Evolutionary conservation across 2,113 vertebrate species (phyloP), one percentile per base, ranked within the genome.

Genomic region (Aspiorhynchus laticeps): DNA sequence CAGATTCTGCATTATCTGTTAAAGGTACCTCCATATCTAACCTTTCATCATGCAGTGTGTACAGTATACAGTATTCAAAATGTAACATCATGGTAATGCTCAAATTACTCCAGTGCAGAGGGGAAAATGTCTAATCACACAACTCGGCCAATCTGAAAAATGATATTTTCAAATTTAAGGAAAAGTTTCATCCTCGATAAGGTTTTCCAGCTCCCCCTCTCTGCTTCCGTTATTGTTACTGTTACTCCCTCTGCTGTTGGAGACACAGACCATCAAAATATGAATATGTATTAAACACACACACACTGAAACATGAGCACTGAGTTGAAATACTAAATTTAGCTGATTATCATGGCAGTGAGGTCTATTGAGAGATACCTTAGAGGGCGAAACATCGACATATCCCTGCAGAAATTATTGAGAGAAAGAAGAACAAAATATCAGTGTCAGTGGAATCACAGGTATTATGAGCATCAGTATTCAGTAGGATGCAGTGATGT

Each of bases 171-270:
- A 43, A n/a, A 11, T 59, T 89, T 92, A 87, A 73, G 87, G 38
- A 56, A 90, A 89, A 1, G 93, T 11, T 10, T 95, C 94, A 14
- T 93, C 95, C 90, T 95, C 94, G 36, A 92, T 92, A 86, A 95
- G 89, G 87, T 95, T 93, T 90, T 94, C 94, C 89, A 95, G 51
- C 90, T 95, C 95, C 56, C 93, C 94, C 0, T 95, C 95, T 88
- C 92, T 90, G 91, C 94, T 95, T 2, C 93, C 93, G 14, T 93
- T 92, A 12, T 76, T 93, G 90, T 91, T 41, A 38, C 33, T 74
- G 53, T 53, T 92, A 86, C 88, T 41, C 46, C 92, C 93, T 91
- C 94, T 94, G 92, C 75, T 82, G 81, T 84, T 83, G 65, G 31
- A 31, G 24, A 59, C 33, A 59, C 53, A 24, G 59, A 82, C 28